Evolutionary conservation across 2,113 vertebrate species (phyloP), one percentile per base, ranked within the genome.

Genomic region (Gallinago media): DNA sequence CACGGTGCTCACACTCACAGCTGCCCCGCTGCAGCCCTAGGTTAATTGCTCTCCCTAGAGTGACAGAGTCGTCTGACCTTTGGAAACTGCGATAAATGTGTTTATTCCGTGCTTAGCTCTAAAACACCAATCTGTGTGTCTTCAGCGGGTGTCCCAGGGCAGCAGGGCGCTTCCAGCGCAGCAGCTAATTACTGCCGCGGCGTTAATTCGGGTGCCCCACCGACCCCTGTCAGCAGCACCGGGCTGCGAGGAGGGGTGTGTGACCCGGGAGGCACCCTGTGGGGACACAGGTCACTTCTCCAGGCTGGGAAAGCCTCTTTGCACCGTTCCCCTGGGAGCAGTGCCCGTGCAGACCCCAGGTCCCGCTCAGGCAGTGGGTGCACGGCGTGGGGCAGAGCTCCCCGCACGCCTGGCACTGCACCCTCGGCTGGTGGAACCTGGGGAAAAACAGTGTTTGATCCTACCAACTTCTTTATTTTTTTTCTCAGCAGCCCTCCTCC

Each of bases 341-440:
- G 61, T 8, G 18, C 46, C 11, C 0, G 3, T 22, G n/a, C 42
- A 38, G 52, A 29, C 44, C 22, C 23, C 2, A 3, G 34, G 65
- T 36, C 54, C 47, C 2, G 3, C 56, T 9, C 3, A 3, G 8
- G 25, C 32, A 1, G 32, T 19, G 1, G 1, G 46, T 15, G 31
- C 36, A 14, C 0, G 2, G 66, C 21, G 9, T 34, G 9, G 2
- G 3, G 18, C n/a, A 20, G 36, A 17, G 63, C 42, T 34, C 25
- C 36, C 6, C 0, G 7, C 11, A 3, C 1, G 2, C 17, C 56
- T 13, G 8, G 6, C 9, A 1, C 11, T 2, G 4, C 31, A 15
- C 15, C 27, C 31, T 54, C 2, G 3, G 38, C 68, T 76, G 34
- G 12, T 58, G 63, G 55, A 18, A 27, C 26, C 55, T 22, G 38